Percentiles rank a stretch among this genome's conserved stretches.
Evolutionary conservation across 2,113 vertebrate genomes (phyloP).

Genomic region (Oreotragus oreotragus): DNA sequence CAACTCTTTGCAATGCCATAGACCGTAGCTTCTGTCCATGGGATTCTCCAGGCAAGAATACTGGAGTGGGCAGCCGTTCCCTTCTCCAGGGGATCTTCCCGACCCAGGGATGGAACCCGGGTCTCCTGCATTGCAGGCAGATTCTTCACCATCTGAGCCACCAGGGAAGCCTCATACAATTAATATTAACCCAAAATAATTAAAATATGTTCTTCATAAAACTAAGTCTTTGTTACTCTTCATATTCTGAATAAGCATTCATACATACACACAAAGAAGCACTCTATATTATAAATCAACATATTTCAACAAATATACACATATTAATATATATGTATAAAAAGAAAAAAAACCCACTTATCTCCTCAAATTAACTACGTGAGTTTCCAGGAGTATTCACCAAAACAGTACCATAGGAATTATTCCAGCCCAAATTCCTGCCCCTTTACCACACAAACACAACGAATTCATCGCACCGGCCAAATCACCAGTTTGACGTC

Average conservation of each 20-base stretch:
- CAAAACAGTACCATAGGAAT: neutral
- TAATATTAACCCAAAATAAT: neutral
- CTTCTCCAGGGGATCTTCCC: neutral
- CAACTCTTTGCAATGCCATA: neutral
- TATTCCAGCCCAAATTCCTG: neutral
- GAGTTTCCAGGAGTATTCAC: neutral
- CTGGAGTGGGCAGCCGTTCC: neutral
- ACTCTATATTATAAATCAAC: neutral
- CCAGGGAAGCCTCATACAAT: neutral
- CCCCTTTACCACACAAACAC: neutral
- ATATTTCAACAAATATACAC: neutral
- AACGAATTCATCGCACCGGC: neutral
- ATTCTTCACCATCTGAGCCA: neutral
- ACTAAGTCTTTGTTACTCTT: neutral
- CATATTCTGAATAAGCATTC: neutral
- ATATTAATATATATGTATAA: neutral
- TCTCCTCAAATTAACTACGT: neutral
- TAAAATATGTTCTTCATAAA: neutral
- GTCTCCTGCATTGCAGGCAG: neutral
- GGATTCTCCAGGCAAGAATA: neutral
- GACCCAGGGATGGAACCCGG: accelerated
- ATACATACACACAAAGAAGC: neutral
- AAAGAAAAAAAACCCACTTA: neutral
- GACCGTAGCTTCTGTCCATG: neutral
- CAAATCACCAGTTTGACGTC: neutral